These are phyloP conservation scores for Cichlasoma orientale DNA, from an alignment of 2,797 vertebrate genomes.

Conservation along the genomic window DNA sequence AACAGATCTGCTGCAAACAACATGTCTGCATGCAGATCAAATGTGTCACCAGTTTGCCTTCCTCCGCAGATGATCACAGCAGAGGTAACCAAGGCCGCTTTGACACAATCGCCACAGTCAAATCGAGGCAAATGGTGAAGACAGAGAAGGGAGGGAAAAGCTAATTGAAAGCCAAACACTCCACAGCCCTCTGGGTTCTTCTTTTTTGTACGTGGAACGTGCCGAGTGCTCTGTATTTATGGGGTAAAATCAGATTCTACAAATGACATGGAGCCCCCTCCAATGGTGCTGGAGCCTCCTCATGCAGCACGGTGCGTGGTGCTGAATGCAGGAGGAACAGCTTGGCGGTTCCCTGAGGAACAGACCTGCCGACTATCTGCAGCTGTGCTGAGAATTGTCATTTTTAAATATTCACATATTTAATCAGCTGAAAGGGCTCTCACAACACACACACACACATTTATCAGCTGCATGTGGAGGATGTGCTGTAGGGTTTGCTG, in stretches of 20 bases:
- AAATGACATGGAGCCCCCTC: slow-evolving; percentile 73
- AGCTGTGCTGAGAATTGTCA: slow-evolving; percentile 83
- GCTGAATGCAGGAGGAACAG: slow-evolving; percentile 79
- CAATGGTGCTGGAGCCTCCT: slow-evolving; percentile 73
- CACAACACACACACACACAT: slow-evolving; percentile 49
- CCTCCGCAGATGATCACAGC: slow-evolving; percentile 38
- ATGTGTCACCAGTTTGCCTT: slow-evolving; percentile 14
- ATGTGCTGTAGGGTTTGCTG: slow-evolving; percentile 31
- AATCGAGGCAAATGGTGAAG: slow-evolving; percentile 51
- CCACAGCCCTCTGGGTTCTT: slow-evolving; percentile 52
- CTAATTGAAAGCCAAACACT: slow-evolving; percentile 80
- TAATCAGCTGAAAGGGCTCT: slow-evolving; percentile 80
- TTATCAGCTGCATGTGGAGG: slow-evolving; percentile 6
- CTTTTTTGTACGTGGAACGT: slow-evolving; percentile 51
- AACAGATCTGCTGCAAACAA: slow-evolving; percentile 19
- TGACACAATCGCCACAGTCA: slow-evolving; percentile 47
- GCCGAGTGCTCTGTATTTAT: slow-evolving; percentile 69
- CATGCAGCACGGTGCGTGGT: slow-evolving; percentile 68
- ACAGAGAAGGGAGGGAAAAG: slow-evolving; percentile 42
- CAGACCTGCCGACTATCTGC: slow-evolving; percentile 76
- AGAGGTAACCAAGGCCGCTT: slow-evolving; percentile 24
- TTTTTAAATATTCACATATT: slow-evolving; percentile 87
- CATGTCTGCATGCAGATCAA: slow-evolving; percentile 29
- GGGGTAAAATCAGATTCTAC: slow-evolving; percentile 66
- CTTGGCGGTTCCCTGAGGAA: slow-evolving; percentile 80